phyloP scores from a whole-genome alignment of 2,888 invertebrate species.

The Tenthredo distinguenda region DNA sequence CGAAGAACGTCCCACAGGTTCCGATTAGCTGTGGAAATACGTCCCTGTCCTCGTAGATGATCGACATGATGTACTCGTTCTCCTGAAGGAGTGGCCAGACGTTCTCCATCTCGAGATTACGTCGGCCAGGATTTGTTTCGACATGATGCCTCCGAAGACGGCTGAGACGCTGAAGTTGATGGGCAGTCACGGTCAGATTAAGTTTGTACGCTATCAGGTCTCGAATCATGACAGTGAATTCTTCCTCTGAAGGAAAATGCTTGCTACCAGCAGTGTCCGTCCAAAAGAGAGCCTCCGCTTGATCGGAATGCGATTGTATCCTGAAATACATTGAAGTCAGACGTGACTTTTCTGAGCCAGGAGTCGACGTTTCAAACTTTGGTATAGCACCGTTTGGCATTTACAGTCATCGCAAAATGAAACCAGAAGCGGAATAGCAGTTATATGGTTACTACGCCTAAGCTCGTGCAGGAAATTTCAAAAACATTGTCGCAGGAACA shows the following conservation, averaged over 20 bases:
- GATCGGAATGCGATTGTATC: slow-evolving; percentile 73
- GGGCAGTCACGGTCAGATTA: slow-evolving; percentile 80
- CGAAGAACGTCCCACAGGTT: slow-evolving; percentile 85
- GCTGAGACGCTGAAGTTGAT: slow-evolving; percentile 79
- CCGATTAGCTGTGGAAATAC: slow-evolving; percentile 84
- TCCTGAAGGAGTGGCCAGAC: slow-evolving; percentile 84
- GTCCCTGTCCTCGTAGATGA: slow-evolving; percentile 81
- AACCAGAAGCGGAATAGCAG: too few relatives aligned
- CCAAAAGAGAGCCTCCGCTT: slow-evolving; percentile 78
- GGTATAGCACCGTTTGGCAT: background rate
- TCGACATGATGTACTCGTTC: slow-evolving; percentile 84
- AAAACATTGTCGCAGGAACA: too few relatives aligned
- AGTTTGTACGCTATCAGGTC: slow-evolving; percentile 80
- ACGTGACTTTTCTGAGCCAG: background rate
- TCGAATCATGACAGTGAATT: slow-evolving; percentile 80
- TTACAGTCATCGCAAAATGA: background rate
- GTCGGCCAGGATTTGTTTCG: slow-evolving; percentile 74
- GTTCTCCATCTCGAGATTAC: slow-evolving; percentile 81
- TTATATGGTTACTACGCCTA: too few relatives aligned
- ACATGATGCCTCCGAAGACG: slow-evolving; percentile 78
- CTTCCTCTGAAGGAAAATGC: slow-evolving; percentile 80
- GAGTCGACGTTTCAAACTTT: background rate
- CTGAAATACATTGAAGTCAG: slow-evolving; percentile 57
- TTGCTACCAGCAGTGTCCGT: slow-evolving; percentile 76
- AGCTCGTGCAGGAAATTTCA: too few relatives aligned